A percentile compares a stretch with the other conserved stretches of the same genome.
Evolutionary conservation across 2,113 vertebrate genomes (phyloP).

Genomic region (Dicentrarchus labrax): DNA sequence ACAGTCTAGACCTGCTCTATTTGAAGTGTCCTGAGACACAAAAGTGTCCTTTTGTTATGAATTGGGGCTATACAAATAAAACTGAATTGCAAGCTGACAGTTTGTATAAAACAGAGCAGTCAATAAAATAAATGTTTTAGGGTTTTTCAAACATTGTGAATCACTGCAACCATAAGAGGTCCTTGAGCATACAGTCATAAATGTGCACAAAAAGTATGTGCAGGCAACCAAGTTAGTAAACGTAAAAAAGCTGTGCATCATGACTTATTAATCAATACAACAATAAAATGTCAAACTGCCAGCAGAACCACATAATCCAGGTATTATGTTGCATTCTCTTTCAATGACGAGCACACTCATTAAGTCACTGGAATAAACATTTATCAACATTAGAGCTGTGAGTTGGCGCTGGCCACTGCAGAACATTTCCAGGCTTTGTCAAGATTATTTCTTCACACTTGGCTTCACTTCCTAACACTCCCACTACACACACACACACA

Average conservation of each 20-base stretch:
- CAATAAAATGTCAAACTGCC: background rate
- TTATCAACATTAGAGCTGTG: slow-evolving; percentile 11
- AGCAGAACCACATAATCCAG: background rate
- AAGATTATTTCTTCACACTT: slow-evolving; percentile 61
- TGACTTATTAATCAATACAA: background rate
- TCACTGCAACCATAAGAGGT: too few relatives aligned
- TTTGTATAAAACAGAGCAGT: too few relatives aligned
- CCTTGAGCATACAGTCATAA: too few relatives aligned
- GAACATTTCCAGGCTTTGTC: slow-evolving; percentile 61
- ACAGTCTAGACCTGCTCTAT: too few relatives aligned
- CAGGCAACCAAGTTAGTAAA: too few relatives aligned
- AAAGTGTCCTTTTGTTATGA: too few relatives aligned
- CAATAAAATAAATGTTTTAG: too few relatives aligned
- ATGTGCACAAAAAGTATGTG: background rate
- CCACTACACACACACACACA: background rate
- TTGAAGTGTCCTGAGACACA: too few relatives aligned
- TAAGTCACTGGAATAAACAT: slow-evolving; percentile 10
- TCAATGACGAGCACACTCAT: background rate
- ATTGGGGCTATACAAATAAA: too few relatives aligned
- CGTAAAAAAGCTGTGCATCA: background rate
- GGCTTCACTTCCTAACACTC: slow-evolving; percentile 53
- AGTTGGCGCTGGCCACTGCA: slow-evolving; percentile 25
- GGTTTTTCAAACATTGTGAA: too few relatives aligned
- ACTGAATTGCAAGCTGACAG: too few relatives aligned
- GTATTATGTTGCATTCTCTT: background rate